phyloP scores from a whole-genome alignment of 2,113 vertebrate genomes.

The Pogona vitticeps region DNA sequence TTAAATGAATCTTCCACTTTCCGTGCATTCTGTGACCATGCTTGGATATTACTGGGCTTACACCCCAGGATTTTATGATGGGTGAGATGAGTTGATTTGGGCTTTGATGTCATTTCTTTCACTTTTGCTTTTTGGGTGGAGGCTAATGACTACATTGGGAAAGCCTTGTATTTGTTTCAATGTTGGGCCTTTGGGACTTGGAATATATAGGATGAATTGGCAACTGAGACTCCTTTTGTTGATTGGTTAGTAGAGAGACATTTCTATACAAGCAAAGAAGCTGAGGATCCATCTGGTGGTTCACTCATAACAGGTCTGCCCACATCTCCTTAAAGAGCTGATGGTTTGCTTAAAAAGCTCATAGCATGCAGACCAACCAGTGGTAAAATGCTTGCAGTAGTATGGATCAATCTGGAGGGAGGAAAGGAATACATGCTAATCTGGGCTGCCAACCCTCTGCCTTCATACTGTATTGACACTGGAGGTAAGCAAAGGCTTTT shows the following conservation, averaged over 20 bases:
- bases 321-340: constrained; percentile 11
- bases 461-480: constrained; percentile 2
- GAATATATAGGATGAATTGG: neutral
- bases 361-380: rapidly evolving
- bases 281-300: neutral
- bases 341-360: neutral
- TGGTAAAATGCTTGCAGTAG: neutral
- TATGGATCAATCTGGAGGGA: neutral
- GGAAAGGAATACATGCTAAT: neutral
- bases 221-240: neutral
- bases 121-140: neutral
- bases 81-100: neutral
- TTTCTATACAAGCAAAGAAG: neutral
- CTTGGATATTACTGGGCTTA: neutral
- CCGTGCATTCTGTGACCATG: neutral
- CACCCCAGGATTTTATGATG: neutral
- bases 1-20: no score
- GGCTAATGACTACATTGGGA: neutral
- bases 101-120: neutral
- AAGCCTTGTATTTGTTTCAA: neutral
- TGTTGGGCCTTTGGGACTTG: neutral
- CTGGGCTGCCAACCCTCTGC: neutral
- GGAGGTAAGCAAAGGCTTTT: constrained; percentile 8
- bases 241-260: neutral
- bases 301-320: neutral